Evolutionary conservation across 1,140 invertebrate genomes (phyloP).

Genomic region (Diorhabda sublineata): DNA sequence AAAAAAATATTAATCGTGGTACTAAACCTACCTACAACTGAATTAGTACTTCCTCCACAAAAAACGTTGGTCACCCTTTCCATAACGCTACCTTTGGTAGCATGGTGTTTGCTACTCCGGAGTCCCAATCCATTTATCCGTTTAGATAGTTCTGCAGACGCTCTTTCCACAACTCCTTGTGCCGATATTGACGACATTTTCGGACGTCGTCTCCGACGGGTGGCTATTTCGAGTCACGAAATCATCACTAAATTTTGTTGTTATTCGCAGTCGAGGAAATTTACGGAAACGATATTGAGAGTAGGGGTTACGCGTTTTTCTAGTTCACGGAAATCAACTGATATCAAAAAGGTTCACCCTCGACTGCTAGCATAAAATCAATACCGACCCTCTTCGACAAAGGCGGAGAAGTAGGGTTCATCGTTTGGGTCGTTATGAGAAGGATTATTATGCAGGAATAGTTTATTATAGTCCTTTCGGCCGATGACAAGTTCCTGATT

Average conservation of each 20-base stretch:
- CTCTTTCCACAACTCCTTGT: slow-evolving; percentile 80
- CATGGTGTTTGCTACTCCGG: slow-evolving; percentile 62
- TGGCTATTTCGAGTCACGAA: slow-evolving; percentile 13
- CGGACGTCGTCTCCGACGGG: not conserved
- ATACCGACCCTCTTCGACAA: not conserved
- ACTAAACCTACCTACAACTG: slow-evolving; percentile 33
- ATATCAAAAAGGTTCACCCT: not conserved
- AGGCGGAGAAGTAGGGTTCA: not conserved
- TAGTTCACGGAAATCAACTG: not conserved
- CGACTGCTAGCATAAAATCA: slow-evolving; percentile 1
- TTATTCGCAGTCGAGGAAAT: not conserved
- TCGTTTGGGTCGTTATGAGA: too few species aligned
- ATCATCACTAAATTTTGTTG: not conserved
- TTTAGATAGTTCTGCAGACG: slow-evolving; percentile 80
- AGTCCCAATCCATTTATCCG: slow-evolving; percentile 80
- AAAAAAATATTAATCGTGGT: slow-evolving; percentile 18
- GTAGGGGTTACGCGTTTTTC: not conserved
- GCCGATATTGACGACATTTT: slow-evolving; percentile 58
- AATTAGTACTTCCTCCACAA: slow-evolving; percentile 58
- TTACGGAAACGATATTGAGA: not conserved
- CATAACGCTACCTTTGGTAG: slow-evolving; percentile 64
- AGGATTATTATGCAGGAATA: too few species aligned
- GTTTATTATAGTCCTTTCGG: too few species aligned
- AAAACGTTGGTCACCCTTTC: slow-evolving; percentile 80
- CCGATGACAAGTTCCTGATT: too few species aligned